These are phyloP conservation scores for Tolypeutes matacus DNA, from an alignment of 2,797 vertebrate genomes.

Conservation along the genomic window DNA sequence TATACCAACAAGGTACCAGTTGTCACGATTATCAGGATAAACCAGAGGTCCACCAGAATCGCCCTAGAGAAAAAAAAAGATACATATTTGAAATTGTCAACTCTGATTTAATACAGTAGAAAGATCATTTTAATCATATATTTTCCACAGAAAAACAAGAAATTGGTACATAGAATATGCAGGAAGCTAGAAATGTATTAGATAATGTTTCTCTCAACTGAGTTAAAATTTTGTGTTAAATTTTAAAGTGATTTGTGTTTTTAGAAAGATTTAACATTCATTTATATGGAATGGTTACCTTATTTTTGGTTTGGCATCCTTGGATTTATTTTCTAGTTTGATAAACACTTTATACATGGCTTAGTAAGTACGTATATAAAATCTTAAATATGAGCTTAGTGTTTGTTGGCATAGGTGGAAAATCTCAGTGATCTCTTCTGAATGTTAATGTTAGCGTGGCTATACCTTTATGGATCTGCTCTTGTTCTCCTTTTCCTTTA, in stretches of 20 bases:
- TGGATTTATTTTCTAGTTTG: constrained; percentile 32
- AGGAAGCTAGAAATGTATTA: background rate
- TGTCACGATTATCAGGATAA: constrained; percentile 84
- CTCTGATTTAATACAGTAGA: background rate
- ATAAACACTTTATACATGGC: background rate
- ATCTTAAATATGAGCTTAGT: constrained; percentile 29
- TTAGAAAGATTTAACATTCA: background rate
- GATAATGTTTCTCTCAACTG: background rate
- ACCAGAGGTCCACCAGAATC: constrained; percentile 91
- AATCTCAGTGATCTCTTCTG: background rate
- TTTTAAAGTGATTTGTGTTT: constrained; percentile 6
- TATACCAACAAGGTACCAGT: constrained; percentile 90
- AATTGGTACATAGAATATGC: background rate
- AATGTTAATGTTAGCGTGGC: background rate
- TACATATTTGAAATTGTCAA: background rate
- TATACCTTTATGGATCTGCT: background rate
- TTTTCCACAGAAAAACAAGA: background rate
- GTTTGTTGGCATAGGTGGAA: background rate
- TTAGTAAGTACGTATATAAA: background rate
- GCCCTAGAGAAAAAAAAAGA: constrained; percentile 85
- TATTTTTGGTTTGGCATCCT: constrained; percentile 36
- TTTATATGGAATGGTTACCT: background rate
- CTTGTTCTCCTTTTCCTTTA: constrained; percentile 36
- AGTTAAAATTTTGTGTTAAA: constrained; percentile 38
- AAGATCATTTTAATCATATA: background rate